These are phyloP conservation scores for Drosophila anomelani DNA, from an alignment of 2,888 invertebrate genomes.

Conservation along the genomic window DNA sequence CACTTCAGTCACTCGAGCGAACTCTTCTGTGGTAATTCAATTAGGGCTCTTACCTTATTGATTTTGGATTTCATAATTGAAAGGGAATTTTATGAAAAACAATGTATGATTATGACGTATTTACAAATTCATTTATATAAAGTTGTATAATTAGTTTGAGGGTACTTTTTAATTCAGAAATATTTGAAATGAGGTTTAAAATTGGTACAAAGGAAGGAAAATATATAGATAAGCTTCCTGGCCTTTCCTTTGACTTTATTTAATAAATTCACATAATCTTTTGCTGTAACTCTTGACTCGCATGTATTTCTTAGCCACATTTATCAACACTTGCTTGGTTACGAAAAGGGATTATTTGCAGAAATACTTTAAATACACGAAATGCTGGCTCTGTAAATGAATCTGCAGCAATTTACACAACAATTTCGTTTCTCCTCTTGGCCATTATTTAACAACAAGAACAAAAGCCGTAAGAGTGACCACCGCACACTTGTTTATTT, in stretches of 20 bases:
- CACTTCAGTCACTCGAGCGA: slow-evolving; percentile 47
- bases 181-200: not conserved
- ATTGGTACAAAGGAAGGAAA: not conserved
- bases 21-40: slow-evolving; percentile 46
- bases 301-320: slow-evolving; percentile 46
- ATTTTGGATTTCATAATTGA: slow-evolving; percentile 23
- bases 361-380: slow-evolving; percentile 47
- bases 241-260: not conserved
- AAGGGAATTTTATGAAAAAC: not conserved
- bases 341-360: slow-evolving; percentile 11
- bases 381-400: slow-evolving; percentile 4
- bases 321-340: slow-evolving; percentile 55
- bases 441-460: slow-evolving; percentile 29
- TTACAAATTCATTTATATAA: not conserved
- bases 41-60: slow-evolving; percentile 29
- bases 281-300: not conserved
- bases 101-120: not conserved
- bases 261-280: not conserved
- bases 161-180: not conserved
- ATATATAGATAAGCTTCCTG: too few relatives aligned
- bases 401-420: slow-evolving; percentile 55
- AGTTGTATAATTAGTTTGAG: rapidly evolving
- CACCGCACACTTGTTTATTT: slow-evolving; percentile 71
- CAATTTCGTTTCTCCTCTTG: slow-evolving; percentile 16
- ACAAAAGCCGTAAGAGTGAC: slow-evolving; percentile 41